Evolutionary conservation across 2,113 vertebrate species (phyloP), one percentile per base, ranked within the genome.

Genomic region (Microcebus jonahi): DNA sequence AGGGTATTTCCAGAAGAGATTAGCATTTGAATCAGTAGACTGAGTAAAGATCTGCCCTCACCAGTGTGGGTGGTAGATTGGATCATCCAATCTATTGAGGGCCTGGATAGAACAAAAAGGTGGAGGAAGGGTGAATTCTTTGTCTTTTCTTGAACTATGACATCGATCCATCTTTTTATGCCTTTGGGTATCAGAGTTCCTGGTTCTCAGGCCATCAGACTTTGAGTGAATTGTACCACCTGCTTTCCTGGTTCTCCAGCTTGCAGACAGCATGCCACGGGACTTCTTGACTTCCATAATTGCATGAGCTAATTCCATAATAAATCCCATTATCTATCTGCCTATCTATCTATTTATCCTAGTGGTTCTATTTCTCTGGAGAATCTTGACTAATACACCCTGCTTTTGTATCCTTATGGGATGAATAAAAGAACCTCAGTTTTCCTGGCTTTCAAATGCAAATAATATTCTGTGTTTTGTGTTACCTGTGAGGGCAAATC

Each of bases 381-480:
- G 59, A 57, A 39, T 73, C 31, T 59, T n/a, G 45, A 71, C 29
- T 45, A 65, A 73, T 55, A 25, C 8, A 45, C 15, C 48, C 18
- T 94, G 12, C 15, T 36, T 71, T 53, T 90, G 36, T 9, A 90
- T 94, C 57, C 6, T 50, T 75, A 34, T 65, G 79, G 48, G 86
- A 77, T 87, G 45, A 42, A 70, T 3, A 10, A 70, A 88, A 92
- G 36, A 67, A 88, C 57, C 21, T 95, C 31, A 68, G 25, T 81
- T 83, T 84, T 29, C 27, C 4, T 90, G 68, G 9, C 50, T 81
- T 97, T 96, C 71, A 84, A 88, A 53, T 34, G 15, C 21, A 65
- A 36, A 71, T 63, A 84, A 45, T 67, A 36, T 76, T 80, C 85
- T 89, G 21, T 87, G n/a, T 31, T 90, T 96, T 81, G 48, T 88